Evolutionary conservation across 2,797 vertebrate species (phyloP).

Genomic region (Okamejei kenojei): DNA sequence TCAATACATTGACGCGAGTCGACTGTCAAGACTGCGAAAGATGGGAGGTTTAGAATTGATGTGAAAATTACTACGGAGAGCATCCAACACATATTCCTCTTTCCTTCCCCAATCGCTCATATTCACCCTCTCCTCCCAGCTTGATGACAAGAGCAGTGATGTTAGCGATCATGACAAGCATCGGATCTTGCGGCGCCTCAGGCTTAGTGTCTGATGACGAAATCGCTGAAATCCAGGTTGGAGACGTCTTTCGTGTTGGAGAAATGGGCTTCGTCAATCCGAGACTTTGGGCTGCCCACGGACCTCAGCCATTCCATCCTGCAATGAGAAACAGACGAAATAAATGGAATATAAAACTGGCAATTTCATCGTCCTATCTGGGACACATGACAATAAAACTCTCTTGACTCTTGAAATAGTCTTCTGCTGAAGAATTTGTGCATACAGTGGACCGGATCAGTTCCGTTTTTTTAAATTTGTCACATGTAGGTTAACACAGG

Average conservation of each 20-base stretch:
- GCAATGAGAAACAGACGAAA: neutral
- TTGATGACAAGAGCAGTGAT: neutral
- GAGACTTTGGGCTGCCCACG: conserved; percentile 50
- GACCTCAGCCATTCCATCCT: conserved; percentile 50
- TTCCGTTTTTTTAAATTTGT: no score
- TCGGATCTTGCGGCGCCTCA: neutral
- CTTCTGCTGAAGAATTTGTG: no score
- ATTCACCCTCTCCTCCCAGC: neutral
- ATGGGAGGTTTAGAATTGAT: neutral
- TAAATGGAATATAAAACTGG: neutral
- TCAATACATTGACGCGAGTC: neutral
- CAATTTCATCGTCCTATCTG: no score
- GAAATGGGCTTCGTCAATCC: conserved; percentile 48
- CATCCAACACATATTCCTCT: neutral
- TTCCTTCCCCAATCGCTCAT: neutral
- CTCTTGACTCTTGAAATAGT: no score
- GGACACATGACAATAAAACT: no score
- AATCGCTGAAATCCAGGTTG: conserved; percentile 45
- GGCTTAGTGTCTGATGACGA: conserved; percentile 48
- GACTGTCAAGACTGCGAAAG: neutral
- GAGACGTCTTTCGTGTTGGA: conserved; percentile 46
- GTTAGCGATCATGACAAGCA: neutral
- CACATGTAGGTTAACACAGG: no score
- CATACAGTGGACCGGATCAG: no score
- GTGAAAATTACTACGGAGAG: neutral